These are phyloP conservation scores for Scleropages formosus DNA, from an alignment of 2,797 vertebrate species.

Conservation along the genomic window DNA sequence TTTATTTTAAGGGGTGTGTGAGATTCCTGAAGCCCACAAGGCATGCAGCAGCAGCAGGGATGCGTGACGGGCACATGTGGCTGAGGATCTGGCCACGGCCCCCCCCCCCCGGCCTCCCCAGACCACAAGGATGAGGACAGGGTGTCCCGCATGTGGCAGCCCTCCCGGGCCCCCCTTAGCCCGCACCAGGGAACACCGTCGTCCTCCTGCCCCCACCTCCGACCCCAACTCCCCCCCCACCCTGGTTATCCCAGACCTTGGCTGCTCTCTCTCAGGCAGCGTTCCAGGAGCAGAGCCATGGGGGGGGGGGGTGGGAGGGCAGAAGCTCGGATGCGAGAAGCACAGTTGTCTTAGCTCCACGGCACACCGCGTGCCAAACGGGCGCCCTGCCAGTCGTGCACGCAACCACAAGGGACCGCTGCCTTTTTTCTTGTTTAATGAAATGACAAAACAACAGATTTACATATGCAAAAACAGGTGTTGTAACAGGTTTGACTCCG, in stretches of 20 bases:
- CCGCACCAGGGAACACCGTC: slow-evolving; percentile 72
- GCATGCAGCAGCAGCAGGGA: slow-evolving; percentile 71
- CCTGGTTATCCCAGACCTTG: slow-evolving; percentile 63
- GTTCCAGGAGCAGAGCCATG: slow-evolving; percentile 69
- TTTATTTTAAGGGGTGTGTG: background rate
- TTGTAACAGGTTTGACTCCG: slow-evolving; percentile 90
- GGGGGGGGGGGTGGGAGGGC: slow-evolving; percentile 62
- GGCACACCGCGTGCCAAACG: slow-evolving; percentile 65
- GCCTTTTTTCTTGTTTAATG: slow-evolving; percentile 79
- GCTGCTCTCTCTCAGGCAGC: slow-evolving; percentile 58
- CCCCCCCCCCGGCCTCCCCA: slow-evolving; percentile 66
- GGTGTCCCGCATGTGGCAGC: slow-evolving; percentile 68
- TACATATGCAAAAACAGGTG: slow-evolving; percentile 92
- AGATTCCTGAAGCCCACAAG: slow-evolving; percentile 37
- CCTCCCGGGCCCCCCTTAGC: slow-evolving; percentile 72
- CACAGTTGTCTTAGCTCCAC: slow-evolving; percentile 60
- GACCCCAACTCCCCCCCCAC: slow-evolving; percentile 47
- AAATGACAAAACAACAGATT: slow-evolving; percentile 94
- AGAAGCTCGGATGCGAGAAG: slow-evolving; percentile 62
- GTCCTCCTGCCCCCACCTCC: background rate
- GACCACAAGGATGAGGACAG: slow-evolving; percentile 76
- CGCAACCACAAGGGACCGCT: slow-evolving; percentile 77
- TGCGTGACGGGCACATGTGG: slow-evolving; percentile 80
- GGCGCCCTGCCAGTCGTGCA: slow-evolving; percentile 77
- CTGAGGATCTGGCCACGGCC: slow-evolving; percentile 73